Evolutionary conservation across 1,140 invertebrate genomes (phyloP).

Genomic region (Zaprionus kolodkinae): DNA sequence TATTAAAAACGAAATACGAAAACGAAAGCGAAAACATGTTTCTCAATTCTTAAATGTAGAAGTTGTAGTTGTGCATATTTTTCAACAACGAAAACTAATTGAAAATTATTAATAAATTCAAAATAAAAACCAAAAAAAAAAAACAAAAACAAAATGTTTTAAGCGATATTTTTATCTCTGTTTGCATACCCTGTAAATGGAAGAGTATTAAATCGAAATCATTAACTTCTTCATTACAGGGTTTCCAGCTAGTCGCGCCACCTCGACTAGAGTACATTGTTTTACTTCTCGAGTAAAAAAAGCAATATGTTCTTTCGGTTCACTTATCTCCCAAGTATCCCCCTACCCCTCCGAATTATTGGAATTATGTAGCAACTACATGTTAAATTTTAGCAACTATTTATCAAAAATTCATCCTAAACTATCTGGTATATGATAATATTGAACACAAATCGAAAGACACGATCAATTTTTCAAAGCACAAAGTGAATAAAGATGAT

Average conservation of each 20-base stretch:
- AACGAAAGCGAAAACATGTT: conserved; percentile 33
- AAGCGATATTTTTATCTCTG: conserved; percentile 14
- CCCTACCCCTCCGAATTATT: conserved; percentile 42
- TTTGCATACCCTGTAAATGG: conserved; percentile 10
- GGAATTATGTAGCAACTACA: conserved; percentile 79
- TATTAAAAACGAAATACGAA: conserved; percentile 6
- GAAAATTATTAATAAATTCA: conserved; percentile 54
- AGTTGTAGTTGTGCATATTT: conserved; percentile 60
- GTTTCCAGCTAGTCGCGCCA: conserved; percentile 12
- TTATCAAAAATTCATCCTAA: conserved; percentile 28
- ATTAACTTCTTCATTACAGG: not conserved
- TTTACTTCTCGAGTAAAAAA: conserved; percentile 33
- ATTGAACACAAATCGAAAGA: conserved; percentile 5
- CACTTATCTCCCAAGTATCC: conserved; percentile 14
- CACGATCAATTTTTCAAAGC: conserved; percentile 47
- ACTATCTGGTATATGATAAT: conserved; percentile 36
- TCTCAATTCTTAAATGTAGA: conserved; percentile 49
- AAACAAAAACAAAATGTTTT: conserved; percentile 16
- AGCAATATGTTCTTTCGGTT: conserved; percentile 40
- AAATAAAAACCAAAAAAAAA: conserved; percentile 21
- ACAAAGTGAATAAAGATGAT: conserved; percentile 50
- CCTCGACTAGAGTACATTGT: conserved; percentile 4
- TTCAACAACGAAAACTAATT: conserved; percentile 75
- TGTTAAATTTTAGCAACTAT: conserved; percentile 78
- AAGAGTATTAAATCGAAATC: not conserved